Evolutionary conservation across 2,888 invertebrate species (phyloP).

Genomic region (Cantharis flavilabris): DNA sequence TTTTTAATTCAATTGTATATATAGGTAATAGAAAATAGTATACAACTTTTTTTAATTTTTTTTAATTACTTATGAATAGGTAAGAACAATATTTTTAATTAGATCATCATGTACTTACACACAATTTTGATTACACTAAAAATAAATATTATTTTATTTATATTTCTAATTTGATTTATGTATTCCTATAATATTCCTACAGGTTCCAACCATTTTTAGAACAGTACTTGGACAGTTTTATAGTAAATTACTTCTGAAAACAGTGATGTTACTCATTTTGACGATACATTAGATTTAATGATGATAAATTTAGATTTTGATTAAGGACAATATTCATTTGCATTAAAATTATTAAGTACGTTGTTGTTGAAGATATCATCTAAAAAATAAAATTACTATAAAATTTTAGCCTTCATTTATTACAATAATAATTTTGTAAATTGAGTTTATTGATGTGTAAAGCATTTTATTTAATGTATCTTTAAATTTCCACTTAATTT

Average conservation of each 20-base stretch:
- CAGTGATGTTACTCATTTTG: background rate
- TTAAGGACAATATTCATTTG: constrained; percentile 31
- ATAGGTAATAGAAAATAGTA: too few relatives aligned
- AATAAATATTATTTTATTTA: background rate
- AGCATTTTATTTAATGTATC: too few relatives aligned
- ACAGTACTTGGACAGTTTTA: background rate
- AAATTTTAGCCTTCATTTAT: too few relatives aligned
- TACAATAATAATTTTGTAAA: too few relatives aligned
- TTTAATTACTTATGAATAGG: background rate
- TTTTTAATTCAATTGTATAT: too few relatives aligned
- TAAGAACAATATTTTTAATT: background rate
- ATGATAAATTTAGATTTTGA: constrained; percentile 5
- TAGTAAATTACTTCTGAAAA: background rate
- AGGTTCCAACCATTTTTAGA: background rate
- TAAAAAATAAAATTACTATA: background rate
- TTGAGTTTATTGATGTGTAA: too few relatives aligned
- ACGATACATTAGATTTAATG: background rate
- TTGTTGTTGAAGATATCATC: constrained; percentile 28
- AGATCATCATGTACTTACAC: background rate
- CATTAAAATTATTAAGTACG: constrained; percentile 31
- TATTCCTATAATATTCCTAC: background rate
- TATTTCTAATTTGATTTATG: background rate
- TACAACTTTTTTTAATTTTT: background rate
- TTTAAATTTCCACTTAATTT: too few relatives aligned
- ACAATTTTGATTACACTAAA: background rate